Evolutionary conservation across 2,113 vertebrate genomes (phyloP).

Genomic region (Sapayoa aenigma): DNA sequence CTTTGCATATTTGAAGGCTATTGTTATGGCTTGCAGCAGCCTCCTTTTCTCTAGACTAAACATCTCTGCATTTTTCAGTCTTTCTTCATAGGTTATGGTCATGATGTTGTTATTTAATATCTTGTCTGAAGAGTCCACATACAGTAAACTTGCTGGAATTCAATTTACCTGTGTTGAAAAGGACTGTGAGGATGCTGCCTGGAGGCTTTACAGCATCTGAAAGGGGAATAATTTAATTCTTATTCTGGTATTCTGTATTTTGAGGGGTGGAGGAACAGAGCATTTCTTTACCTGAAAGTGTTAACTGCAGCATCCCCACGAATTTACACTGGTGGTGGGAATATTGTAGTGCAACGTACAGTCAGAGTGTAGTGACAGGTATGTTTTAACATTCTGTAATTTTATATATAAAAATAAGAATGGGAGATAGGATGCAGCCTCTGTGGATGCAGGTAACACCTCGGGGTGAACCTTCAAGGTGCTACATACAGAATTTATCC

Average conservation of each 20-base stretch:
- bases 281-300: neutral
- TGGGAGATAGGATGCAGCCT: neutral
- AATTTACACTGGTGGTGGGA: neutral
- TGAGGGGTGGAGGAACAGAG: neutral
- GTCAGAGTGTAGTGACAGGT: neutral
- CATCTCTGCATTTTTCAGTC: neutral
- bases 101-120: slow-evolving; percentile 23
- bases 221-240: slow-evolving; percentile 42
- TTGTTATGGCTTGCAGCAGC: slow-evolving; percentile 8
- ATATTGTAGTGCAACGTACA: neutral
- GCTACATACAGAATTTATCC: neutral
- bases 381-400: neutral
- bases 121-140: neutral
- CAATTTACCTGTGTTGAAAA: slow-evolving; percentile 40
- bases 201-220: neutral
- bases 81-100: neutral
- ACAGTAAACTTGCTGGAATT: slow-evolving; percentile 31
- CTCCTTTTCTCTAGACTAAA: slow-evolving; percentile 48
- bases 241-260: slow-evolving; percentile 13
- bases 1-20: slow-evolving; percentile 1
- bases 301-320: neutral
- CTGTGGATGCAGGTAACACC: neutral
- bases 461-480: neutral
- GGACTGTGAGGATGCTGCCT: slow-evolving; percentile 14
- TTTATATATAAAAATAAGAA: neutral